Percentiles rank a stretch among this genome's conserved stretches.
These are phyloP conservation scores for Drosophila ezoana DNA, from an alignment of 2,888 invertebrate genomes.

Conservation along the genomic window DNA sequence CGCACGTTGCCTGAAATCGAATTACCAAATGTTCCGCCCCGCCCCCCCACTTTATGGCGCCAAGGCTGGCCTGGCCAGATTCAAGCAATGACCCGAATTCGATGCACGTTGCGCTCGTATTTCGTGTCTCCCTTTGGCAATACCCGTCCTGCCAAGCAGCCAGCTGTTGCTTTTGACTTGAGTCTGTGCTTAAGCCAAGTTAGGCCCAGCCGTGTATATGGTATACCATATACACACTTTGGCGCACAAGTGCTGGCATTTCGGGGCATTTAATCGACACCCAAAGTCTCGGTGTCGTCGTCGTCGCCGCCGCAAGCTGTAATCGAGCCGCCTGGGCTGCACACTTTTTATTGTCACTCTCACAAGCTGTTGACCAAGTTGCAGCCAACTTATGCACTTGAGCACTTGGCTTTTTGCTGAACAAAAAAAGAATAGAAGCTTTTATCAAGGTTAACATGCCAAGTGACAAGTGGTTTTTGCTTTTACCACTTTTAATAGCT, in stretches of 20 bases:
- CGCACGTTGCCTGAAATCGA: slow-evolving; percentile 58
- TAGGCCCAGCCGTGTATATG: slow-evolving; percentile 5
- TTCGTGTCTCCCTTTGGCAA: slow-evolving; percentile 45
- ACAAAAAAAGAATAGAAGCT: slow-evolving; percentile 39
- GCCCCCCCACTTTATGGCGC: slow-evolving; percentile 33
- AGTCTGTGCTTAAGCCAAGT: slow-evolving; percentile 4
- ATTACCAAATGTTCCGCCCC: slow-evolving; percentile 65
- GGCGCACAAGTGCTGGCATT: slow-evolving; percentile 60
- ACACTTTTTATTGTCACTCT: slow-evolving; percentile 61
- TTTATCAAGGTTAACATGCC: slow-evolving; percentile 75
- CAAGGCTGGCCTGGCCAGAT: slow-evolving; percentile 34
- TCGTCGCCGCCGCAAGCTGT: slow-evolving; percentile 39
- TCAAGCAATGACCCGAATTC: slow-evolving; percentile 74
- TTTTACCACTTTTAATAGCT: slow-evolving; percentile 57
- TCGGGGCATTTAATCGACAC: slow-evolving; percentile 65
- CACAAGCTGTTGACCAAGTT: slow-evolving; percentile 63
- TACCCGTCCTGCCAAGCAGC: slow-evolving; percentile 17
- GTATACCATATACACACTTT: slow-evolving; percentile 5
- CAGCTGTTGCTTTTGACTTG: slow-evolving; percentile 2
- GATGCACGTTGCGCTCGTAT: slow-evolving; percentile 73
- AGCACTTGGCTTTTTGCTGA: slow-evolving; percentile 42
- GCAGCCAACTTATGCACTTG: slow-evolving; percentile 70
- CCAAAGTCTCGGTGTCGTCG: slow-evolving; percentile 34
- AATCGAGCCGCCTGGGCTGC: slow-evolving; percentile 54
- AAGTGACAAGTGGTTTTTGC: slow-evolving; percentile 60